These are phyloP conservation scores for Nyctereutes procyonoides DNA, from an alignment of 2,113 vertebrate genomes.

Conservation along the genomic window DNA sequence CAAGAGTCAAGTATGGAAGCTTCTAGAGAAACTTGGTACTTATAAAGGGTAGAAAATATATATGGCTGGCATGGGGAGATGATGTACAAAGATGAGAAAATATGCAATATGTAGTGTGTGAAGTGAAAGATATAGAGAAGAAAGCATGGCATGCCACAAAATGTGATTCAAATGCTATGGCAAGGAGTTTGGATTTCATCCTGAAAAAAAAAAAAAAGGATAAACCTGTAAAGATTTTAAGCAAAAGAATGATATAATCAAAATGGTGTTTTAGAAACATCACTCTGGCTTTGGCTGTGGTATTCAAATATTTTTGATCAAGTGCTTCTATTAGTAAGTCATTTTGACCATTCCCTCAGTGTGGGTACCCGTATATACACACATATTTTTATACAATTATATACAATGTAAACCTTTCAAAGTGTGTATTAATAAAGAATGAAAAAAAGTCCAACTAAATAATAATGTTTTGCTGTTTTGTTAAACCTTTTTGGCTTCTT, in stretches of 20 bases:
- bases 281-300: background rate
- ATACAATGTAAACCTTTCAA: background rate
- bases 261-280: background rate
- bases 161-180: background rate
- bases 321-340: background rate
- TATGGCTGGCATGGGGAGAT: background rate
- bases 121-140: background rate
- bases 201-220: slow-evolving; percentile 2
- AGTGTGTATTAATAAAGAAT: background rate
- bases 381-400: background rate
- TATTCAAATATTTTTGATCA: background rate
- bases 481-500: background rate
- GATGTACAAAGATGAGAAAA: background rate
- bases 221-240: background rate
- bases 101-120: background rate
- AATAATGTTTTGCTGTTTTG: background rate
- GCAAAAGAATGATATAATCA: background rate
- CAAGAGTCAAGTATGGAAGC: background rate
- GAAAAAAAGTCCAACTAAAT: background rate
- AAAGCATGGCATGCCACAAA: background rate
- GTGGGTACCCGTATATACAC: background rate
- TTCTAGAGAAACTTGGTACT: background rate
- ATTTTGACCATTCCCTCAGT: background rate
- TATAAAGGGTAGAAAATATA: background rate
- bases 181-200: background rate